Conservation (phyloP, 1,140 invertebrate species). For the Eciton burchellii region DNA sequence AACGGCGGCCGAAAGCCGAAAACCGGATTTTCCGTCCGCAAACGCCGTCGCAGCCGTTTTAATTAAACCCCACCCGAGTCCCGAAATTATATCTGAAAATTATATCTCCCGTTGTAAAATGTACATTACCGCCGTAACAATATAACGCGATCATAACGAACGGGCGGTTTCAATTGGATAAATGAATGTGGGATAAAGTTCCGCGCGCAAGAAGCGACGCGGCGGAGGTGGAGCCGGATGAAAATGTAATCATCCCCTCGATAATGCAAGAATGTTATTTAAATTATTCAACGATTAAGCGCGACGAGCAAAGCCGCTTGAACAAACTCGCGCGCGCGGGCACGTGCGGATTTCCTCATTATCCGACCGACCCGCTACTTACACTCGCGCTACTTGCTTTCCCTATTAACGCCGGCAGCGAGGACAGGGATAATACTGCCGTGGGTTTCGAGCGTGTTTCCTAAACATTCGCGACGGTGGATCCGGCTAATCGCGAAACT, state of each 20-base stretch:
- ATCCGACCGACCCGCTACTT: slow-evolving; percentile 13
- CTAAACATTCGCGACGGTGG: slow-evolving; percentile 32
- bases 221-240: neutral
- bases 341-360: slow-evolving; percentile 30
- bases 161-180: slow-evolving; percentile 24
- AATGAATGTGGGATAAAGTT: slow-evolving; percentile 45
- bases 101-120: neutral
- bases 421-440: neutral
- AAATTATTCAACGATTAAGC: slow-evolving; percentile 55
- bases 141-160: slow-evolving; percentile 4
- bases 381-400: slow-evolving; percentile 14
- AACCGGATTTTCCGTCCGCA: no score
- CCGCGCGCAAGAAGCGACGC: slow-evolving; percentile 29
- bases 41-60: neutral
- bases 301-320: slow-evolving; percentile 42
- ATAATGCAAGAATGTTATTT: slow-evolving; percentile 54
- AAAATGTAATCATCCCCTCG: slow-evolving; percentile 47
- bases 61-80: slow-evolving; percentile 21
- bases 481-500: slow-evolving; percentile 7
- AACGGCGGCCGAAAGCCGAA: no score
- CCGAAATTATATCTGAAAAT: neutral
- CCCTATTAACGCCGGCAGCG: slow-evolving; percentile 32
- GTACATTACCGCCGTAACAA: slow-evolving; percentile 2
- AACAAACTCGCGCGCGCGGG: neutral
- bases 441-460: slow-evolving; percentile 37